Evolutionary conservation across 2,888 invertebrate genomes (phyloP), one percentile per base, ranked within the genome.

Genomic region (Apotomis turbidana): DNA sequence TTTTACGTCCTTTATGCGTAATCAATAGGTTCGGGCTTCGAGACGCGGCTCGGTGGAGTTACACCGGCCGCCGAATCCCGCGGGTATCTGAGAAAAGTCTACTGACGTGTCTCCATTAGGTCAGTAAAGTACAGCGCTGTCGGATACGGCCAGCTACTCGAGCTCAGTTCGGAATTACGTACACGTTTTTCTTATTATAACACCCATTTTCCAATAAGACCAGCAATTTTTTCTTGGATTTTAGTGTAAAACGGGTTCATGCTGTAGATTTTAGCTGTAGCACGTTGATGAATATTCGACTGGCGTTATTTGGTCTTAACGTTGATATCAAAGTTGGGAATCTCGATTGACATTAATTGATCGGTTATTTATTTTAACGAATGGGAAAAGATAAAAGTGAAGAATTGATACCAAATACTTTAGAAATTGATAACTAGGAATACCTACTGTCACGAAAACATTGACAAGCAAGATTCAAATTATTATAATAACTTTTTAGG

Each of bases 1-100:
- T 49, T 9, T 67, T 58, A 67, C 58, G 46, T 46, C 58, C 9
- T 67, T 67, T 67, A 67, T 57, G 49, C 49, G 27, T 67, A 49
- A 66, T 49, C 57, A 58, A 49, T 49, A 15, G 51, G 46, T 46
- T 44, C 55, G 57, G 10, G 55, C 52, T 5, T n/a, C n/a, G 27
- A 52, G 60, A 68, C 41, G 41, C 5, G 1, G 41, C 10, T 67
- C 12, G 60, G 13, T 59, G 3, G n/a, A 46, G 9, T 13, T 13
- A 13, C 9, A 46, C 44, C 15, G 41, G 15, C 44, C 15, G 58
- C 15, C 15, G 36, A 60, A 60, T 60, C 60, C 60, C 15, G 60
- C 15, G 60, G 15, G 15, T 46, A 5, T 44, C 46, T 10, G 15
- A 44, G 15, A 44, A 46, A 15, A 38, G 58, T 5, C 12, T 6